Evolutionary conservation across 1,140 invertebrate species (phyloP).

Genomic region (Muscidifurax raptorellus): DNA sequence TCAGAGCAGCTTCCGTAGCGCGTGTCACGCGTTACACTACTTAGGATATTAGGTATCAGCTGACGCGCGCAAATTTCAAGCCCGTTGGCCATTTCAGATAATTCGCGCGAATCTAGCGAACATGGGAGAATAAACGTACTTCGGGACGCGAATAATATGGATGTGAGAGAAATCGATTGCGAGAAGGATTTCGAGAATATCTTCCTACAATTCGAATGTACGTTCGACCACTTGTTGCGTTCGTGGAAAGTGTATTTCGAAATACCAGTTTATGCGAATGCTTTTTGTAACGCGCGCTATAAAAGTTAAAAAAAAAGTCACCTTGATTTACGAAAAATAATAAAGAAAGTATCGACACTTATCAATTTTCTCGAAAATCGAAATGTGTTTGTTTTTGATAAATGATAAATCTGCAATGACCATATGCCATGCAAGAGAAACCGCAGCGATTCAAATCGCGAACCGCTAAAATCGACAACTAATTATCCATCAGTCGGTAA

Average conservation of each 20-base stretch:
- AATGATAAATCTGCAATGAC: no score
- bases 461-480: neutral
- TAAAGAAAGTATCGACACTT: no score
- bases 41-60: neutral
- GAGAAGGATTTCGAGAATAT: neutral
- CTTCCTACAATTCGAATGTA: neutral
- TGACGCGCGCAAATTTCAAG: neutral
- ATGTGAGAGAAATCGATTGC: neutral
- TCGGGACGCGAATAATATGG: no score
- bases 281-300: neutral
- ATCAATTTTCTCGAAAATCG: no score
- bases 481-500: neutral
- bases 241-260: neutral
- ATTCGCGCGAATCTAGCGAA: neutral
- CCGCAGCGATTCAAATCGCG: no score
- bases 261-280: neutral
- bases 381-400: no score
- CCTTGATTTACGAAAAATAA: no score
- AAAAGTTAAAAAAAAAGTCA: no score
- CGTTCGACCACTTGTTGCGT: neutral
- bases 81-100: neutral
- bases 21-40: neutral
- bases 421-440: no score
- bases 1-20: no score
- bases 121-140: neutral